Evolutionary conservation across 1,140 invertebrate species (phyloP).

Genomic region (Bicyclus anynana): DNA sequence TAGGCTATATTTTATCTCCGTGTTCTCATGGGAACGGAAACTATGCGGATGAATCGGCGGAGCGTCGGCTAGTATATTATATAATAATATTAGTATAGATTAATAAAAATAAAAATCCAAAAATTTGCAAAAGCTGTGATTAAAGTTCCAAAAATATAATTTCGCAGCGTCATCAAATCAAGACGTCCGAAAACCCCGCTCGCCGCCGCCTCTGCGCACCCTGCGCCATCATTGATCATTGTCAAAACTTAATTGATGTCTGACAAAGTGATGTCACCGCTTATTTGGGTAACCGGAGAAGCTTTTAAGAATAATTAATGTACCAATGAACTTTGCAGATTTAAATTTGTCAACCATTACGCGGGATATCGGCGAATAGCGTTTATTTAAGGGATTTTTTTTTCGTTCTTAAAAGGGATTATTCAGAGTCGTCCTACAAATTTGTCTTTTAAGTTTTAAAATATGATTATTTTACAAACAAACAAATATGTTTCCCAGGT

Average conservation of each 20-base stretch:
- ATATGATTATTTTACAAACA: too few species aligned
- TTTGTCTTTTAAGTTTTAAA: too few species aligned
- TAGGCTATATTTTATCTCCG: too few species aligned
- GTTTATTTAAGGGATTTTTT: too few species aligned
- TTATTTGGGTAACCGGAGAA: constrained; percentile 52
- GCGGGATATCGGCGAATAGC: constrained; percentile 7
- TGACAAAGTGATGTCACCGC: constrained; percentile 68
- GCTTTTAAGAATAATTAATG: constrained; percentile 72
- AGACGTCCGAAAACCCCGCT: constrained; percentile 15
- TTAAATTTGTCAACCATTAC: constrained; percentile 35
- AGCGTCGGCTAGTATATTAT: too few species aligned
- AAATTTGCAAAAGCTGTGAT: background rate
- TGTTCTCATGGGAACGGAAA: too few species aligned
- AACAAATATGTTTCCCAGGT: too few species aligned
- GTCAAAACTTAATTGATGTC: constrained; percentile 70
- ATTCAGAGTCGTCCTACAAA: too few species aligned
- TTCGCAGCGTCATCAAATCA: constrained; percentile 11
- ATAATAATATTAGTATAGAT: too few species aligned
- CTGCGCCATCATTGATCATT: constrained; percentile 61
- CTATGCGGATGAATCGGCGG: too few species aligned
- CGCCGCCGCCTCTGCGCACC: constrained; percentile 13
- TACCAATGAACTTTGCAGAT: constrained; percentile 41
- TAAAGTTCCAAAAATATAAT: constrained; percentile 3
- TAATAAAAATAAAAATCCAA: too few species aligned
- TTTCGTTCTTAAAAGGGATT: too few species aligned